Percentiles rank a stretch among this genome's conserved stretches.
These are phyloP conservation scores for Chauna torquata DNA, from an alignment of 2,113 vertebrate species.

Conservation along the genomic window DNA sequence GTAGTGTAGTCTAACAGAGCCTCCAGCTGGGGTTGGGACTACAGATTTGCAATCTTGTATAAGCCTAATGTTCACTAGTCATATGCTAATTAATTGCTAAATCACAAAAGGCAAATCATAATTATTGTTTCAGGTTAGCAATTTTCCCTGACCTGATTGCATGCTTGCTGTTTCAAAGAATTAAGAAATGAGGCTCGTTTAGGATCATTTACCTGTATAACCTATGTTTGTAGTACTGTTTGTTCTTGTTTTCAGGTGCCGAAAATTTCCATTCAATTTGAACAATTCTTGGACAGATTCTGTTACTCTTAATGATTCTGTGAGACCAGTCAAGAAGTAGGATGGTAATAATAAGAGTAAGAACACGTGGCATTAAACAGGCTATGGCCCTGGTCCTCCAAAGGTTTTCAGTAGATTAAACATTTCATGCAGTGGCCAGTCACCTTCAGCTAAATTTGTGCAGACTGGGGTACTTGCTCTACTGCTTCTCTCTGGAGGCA, in stretches of 20 bases:
- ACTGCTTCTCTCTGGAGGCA: background rate
- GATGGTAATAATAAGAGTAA: background rate
- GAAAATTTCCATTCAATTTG: background rate
- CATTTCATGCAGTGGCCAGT: background rate
- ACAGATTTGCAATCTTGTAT: constrained; percentile 32
- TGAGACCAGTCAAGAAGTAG: background rate
- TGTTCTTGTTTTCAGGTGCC: background rate
- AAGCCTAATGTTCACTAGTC: constrained; percentile 29
- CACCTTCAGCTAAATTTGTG: background rate
- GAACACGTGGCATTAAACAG: background rate
- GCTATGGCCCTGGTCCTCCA: background rate
- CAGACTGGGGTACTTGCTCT: background rate
- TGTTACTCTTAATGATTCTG: background rate
- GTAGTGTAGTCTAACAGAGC: background rate
- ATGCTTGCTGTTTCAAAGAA: constrained; percentile 44
- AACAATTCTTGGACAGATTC: background rate
- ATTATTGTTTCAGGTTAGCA: constrained; percentile 59
- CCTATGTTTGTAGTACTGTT: background rate
- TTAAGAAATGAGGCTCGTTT: constrained; percentile 25
- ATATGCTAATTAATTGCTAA: constrained; percentile 57
- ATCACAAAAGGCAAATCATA: constrained; percentile 56
- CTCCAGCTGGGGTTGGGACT: constrained; percentile 46
- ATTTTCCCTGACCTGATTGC: constrained; percentile 42
- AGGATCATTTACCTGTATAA: constrained; percentile 16
- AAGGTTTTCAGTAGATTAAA: background rate